A percentile compares a stretch with the other conserved stretches of the same genome.
Evolutionary conservation across 1,140 invertebrate species (phyloP).

Genomic region (Drosophila serrata): DNA sequence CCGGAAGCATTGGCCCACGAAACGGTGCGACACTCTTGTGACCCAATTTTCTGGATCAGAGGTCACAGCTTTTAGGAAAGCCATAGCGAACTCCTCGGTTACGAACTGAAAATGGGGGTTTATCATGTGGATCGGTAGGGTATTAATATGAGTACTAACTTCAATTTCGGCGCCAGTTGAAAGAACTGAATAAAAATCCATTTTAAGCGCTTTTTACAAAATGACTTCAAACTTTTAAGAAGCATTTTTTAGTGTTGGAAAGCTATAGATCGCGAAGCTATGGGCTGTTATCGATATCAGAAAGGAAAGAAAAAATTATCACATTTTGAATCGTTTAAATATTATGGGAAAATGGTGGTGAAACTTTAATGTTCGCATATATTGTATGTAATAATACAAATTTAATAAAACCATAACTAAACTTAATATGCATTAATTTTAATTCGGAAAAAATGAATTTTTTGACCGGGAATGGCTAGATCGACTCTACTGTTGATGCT

Average conservation of each 20-base stretch:
- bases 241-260: conserved; percentile 3
- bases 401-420: no score
- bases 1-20: conserved; percentile 61
- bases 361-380: no score
- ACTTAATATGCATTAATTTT: no score
- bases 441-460: no score
- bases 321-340: no score
- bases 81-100: conserved; percentile 15
- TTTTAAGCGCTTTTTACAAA: not conserved
- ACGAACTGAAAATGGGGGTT: conserved; percentile 4
- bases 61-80: conserved; percentile 36
- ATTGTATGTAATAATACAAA: no score
- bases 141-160: conserved; percentile 14
- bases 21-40: conserved; percentile 38
- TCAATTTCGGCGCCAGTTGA: conserved; percentile 29
- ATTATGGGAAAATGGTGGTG: no score
- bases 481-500: no score
- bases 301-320: not conserved
- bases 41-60: conserved; percentile 48
- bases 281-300: not conserved
- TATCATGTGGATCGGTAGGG: not conserved
- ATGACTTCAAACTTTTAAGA: not conserved
- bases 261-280: not conserved
- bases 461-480: no score
- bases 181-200: conserved; percentile 55